Conservation (phyloP, 2,888 invertebrate genomes). For the Trissolcus japonicus region DNA sequence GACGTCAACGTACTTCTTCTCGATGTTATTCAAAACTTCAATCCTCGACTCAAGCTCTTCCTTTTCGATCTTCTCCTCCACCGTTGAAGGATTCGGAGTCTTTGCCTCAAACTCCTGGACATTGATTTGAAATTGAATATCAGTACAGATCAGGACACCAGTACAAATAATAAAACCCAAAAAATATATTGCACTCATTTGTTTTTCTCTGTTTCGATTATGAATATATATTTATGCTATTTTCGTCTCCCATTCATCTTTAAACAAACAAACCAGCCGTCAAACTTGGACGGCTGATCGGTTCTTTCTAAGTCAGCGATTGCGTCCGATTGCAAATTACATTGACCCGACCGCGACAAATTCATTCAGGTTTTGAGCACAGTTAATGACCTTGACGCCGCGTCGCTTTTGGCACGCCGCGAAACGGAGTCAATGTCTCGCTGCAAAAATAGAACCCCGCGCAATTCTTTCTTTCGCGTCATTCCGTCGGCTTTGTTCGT, state of each 20-base stretch:
- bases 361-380: constrained; percentile 58
- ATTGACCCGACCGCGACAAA: constrained; percentile 42
- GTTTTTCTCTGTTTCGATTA: not conserved
- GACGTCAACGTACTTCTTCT: constrained; percentile 91
- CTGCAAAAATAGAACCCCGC: constrained; percentile 72
- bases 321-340: constrained; percentile 43
- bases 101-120: constrained; percentile 83
- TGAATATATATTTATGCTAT: not conserved
- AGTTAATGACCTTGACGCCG: constrained; percentile 54
- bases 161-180: not conserved
- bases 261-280: not conserved
- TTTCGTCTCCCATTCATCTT: too few species aligned
- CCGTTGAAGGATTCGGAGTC: constrained; percentile 78
- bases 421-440: constrained; percentile 63
- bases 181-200: not conserved
- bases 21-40: constrained; percentile 87
- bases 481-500: constrained; percentile 49
- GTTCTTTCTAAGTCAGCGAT: constrained; percentile 23
- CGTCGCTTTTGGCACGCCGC: constrained; percentile 57
- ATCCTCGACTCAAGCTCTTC: constrained; percentile 93
- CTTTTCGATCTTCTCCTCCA: constrained; percentile 87
- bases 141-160: not conserved
- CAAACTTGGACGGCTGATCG: constrained; percentile 15
- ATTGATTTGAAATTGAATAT: not conserved
- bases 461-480: constrained; percentile 38